Evolutionary conservation across 2,888 invertebrate genomes (phyloP).

Genomic region (Parascotia fuliginaria): DNA sequence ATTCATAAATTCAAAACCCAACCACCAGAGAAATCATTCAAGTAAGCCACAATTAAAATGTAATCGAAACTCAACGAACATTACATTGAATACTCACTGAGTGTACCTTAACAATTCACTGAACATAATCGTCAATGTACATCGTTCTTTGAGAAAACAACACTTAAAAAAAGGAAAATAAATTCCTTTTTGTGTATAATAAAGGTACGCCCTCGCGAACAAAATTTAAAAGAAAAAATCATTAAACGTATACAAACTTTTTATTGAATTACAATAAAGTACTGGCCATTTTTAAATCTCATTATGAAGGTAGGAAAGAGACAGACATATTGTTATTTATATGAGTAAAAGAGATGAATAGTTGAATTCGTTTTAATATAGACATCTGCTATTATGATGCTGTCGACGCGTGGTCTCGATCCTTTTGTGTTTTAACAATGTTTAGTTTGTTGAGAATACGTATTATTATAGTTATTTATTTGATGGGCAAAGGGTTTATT

Average conservation of each 20-base stretch:
- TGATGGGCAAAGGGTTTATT: neutral
- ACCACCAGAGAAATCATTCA: slow-evolving; percentile 39
- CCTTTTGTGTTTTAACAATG: slow-evolving; percentile 44
- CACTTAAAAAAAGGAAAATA: slow-evolving; percentile 49
- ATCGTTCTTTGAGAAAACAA: slow-evolving; percentile 54
- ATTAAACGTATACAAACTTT: slow-evolving; percentile 64
- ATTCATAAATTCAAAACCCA: slow-evolving; percentile 29
- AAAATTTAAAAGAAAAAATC: slow-evolving; percentile 44
- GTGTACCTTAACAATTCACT: slow-evolving; percentile 53
- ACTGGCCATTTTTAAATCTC: slow-evolving; percentile 76
- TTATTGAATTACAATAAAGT: slow-evolving; percentile 63
- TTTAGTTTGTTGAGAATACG: slow-evolving; percentile 13
- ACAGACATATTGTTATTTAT: slow-evolving; percentile 48
- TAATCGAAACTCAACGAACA: slow-evolving; percentile 50
- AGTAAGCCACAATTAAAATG: slow-evolving; percentile 49
- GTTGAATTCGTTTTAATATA: slow-evolving; percentile 44
- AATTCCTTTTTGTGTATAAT: slow-evolving; percentile 41
- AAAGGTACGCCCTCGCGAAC: slow-evolving; percentile 50
- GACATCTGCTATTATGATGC: slow-evolving; percentile 69
- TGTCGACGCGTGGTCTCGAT: slow-evolving; percentile 46
- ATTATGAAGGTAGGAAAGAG: slow-evolving; percentile 59
- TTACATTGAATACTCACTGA: slow-evolving; percentile 57
- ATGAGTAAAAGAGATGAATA: slow-evolving; percentile 51
- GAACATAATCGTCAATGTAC: slow-evolving; percentile 61
- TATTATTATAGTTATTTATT: slow-evolving; percentile 12